Percentiles rank a stretch among this genome's conserved stretches.
Evolutionary conservation across 2,113 vertebrate species (phyloP).

Genomic region (Melanotaenia duboulayi): DNA sequence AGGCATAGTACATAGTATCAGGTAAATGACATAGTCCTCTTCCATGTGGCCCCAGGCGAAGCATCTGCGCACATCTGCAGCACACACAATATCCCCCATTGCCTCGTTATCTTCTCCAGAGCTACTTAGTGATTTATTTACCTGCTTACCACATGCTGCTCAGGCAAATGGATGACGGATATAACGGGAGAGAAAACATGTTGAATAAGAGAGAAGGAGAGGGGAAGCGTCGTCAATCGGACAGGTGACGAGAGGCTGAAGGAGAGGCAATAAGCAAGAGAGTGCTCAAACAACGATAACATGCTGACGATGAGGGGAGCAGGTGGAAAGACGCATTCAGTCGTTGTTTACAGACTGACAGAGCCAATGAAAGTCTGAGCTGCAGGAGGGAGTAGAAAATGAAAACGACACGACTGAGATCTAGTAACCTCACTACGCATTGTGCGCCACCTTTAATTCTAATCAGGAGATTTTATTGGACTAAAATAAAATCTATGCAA

Average conservation of each 20-base stretch:
- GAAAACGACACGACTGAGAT: slow-evolving; percentile 50
- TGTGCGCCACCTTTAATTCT: slow-evolving; percentile 28
- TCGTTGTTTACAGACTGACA: slow-evolving; percentile 60
- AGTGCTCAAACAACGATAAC: slow-evolving; percentile 62
- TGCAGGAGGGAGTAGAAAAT: slow-evolving; percentile 47
- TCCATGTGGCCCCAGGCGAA: slow-evolving; percentile 70
- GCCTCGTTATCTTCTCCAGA: slow-evolving; percentile 81
- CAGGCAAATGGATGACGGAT: slow-evolving; percentile 62
- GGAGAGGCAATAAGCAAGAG: slow-evolving; percentile 45
- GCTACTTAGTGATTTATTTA: slow-evolving; percentile 84
- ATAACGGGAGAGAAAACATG: slow-evolving; percentile 50
- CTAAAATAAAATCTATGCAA: slow-evolving; percentile 52
- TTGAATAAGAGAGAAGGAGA: slow-evolving; percentile 1
- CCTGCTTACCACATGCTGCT: slow-evolving; percentile 69
- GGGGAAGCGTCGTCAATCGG: slow-evolving; percentile 27
- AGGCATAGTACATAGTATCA: slow-evolving; percentile 41
- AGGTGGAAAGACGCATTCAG: slow-evolving; percentile 64
- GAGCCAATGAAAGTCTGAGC: slow-evolving; percentile 45
- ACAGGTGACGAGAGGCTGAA: slow-evolving; percentile 56
- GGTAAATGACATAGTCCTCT: slow-evolving; percentile 48
- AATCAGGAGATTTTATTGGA: slow-evolving; percentile 60
- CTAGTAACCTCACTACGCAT: slow-evolving; percentile 33
- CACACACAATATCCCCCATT: slow-evolving; percentile 69
- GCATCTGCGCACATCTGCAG: slow-evolving; percentile 79
- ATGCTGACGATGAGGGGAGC: slow-evolving; percentile 57